Evolutionary conservation across 1,140 invertebrate genomes (phyloP).

Genomic region (Thalassaphorura encarpata): DNA sequence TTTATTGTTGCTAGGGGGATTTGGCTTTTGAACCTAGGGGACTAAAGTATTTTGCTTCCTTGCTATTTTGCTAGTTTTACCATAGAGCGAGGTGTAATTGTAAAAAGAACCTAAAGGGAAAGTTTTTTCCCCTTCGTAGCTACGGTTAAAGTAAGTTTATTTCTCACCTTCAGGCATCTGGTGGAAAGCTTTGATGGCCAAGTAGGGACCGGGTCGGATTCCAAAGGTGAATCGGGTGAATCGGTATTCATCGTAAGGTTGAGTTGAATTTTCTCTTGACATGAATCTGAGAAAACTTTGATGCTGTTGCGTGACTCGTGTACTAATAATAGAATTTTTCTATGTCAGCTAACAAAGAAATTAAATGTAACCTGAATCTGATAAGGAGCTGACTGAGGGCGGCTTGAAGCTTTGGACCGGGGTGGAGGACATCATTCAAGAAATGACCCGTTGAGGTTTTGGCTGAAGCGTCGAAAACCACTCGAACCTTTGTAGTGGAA

Average conservation of each 20-base stretch:
- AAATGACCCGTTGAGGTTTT: constrained; percentile 7
- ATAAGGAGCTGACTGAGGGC: constrained; percentile 9
- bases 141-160: too few relatives aligned
- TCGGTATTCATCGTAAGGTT: constrained; percentile 31
- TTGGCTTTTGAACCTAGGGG: too few relatives aligned
- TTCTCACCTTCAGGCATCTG: constrained; percentile 19
- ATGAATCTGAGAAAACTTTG: constrained; percentile 20
- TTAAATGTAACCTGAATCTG: constrained; percentile 14
- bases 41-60: too few relatives aligned
- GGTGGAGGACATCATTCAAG: constrained; percentile 18
- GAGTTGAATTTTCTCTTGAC: constrained; percentile 23
- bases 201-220: constrained; percentile 32
- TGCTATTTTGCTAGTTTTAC: too few relatives aligned
- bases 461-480: constrained; percentile 26
- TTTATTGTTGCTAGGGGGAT: too few relatives aligned
- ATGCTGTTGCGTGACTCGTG: constrained; percentile 5
- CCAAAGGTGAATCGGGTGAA: constrained; percentile 37
- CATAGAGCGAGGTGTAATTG: too few relatives aligned
- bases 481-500: constrained; percentile 24
- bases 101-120: too few relatives aligned
- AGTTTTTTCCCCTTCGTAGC: too few relatives aligned
- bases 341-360: constrained; percentile 30
- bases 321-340: constrained; percentile 31
- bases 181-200: constrained; percentile 34
- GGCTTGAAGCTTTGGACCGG: constrained; percentile 25